phyloP scores from a whole-genome alignment of 2,888 invertebrate genomes.

The Epirrita christyi region DNA sequence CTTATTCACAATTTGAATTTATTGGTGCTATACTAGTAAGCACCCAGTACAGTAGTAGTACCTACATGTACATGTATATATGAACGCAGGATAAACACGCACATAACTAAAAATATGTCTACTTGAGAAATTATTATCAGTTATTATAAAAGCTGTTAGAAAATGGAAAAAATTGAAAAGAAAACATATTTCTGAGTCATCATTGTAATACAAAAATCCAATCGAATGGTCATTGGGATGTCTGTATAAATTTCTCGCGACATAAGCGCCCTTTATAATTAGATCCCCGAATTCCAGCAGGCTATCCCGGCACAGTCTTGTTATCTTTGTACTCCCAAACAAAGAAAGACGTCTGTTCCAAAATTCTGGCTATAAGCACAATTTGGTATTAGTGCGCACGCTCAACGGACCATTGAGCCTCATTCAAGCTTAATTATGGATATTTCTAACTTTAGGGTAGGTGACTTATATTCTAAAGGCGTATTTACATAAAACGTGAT shows the following conservation, averaged over 20 bases:
- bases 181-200: too few species aligned
- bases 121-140: too few species aligned
- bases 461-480: constrained; percentile 39
- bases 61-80: too few species aligned
- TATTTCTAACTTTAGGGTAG: constrained; percentile 35
- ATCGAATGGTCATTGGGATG: not conserved
- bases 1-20: constrained; percentile 5
- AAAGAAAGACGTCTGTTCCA: constrained; percentile 45
- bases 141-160: too few species aligned
- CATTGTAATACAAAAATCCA: too few species aligned
- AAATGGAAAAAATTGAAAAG: too few species aligned
- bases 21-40: not conserved
- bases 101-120: too few species aligned
- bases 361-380: constrained; percentile 47
- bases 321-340: constrained; percentile 4
- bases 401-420: constrained; percentile 37
- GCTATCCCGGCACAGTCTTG: constrained; percentile 36
- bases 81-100: too few species aligned
- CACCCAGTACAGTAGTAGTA: too few species aligned
- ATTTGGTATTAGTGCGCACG: constrained; percentile 42
- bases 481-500: constrained; percentile 41
- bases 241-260: constrained; percentile 17
- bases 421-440: constrained; percentile 44
- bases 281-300: constrained; percentile 58
- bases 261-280: constrained; percentile 63